Evolutionary conservation across 2,113 vertebrate genomes (phyloP).

Genomic region (Etia nguti): DNA sequence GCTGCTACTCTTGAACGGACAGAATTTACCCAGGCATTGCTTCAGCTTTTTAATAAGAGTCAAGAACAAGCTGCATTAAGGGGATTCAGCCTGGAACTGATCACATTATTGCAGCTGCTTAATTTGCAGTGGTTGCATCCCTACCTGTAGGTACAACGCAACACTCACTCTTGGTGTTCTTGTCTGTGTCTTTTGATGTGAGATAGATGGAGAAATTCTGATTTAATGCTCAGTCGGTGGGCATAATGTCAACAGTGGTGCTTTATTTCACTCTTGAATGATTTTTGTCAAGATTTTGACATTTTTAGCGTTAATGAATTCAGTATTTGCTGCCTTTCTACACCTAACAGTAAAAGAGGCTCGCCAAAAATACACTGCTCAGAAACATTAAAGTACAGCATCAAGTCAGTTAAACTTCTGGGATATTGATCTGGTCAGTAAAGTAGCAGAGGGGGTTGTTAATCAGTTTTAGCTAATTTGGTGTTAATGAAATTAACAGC

Average conservation of each 20-base stretch:
- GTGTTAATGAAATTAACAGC: not conserved
- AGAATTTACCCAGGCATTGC: not conserved
- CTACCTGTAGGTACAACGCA: not conserved
- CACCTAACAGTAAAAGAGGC: not conserved
- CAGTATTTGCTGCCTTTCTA: not conserved
- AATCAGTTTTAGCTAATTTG: not conserved
- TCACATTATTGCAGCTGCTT: not conserved
- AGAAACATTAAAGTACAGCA: not conserved
- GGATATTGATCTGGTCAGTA: not conserved
- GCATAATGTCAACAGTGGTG: not conserved
- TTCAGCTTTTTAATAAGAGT: not conserved
- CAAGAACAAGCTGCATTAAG: not conserved
- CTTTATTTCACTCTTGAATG: not conserved
- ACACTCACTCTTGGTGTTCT: not conserved
- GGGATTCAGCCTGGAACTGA: not conserved
- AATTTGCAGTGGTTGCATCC: not conserved
- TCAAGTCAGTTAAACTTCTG: not conserved
- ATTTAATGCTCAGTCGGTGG: not conserved
- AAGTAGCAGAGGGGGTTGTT: not conserved
- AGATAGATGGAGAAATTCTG: not conserved
- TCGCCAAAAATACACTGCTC: not conserved
- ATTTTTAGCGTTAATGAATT: not conserved
- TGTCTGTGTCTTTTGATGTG: not conserved
- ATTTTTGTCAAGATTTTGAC: not conserved
- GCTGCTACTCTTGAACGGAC: not conserved